A percentile compares a stretch with the other conserved stretches of the same genome.
Evolutionary conservation across 2,113 vertebrate genomes (phyloP).

Genomic region (Tursiops truncatus): DNA sequence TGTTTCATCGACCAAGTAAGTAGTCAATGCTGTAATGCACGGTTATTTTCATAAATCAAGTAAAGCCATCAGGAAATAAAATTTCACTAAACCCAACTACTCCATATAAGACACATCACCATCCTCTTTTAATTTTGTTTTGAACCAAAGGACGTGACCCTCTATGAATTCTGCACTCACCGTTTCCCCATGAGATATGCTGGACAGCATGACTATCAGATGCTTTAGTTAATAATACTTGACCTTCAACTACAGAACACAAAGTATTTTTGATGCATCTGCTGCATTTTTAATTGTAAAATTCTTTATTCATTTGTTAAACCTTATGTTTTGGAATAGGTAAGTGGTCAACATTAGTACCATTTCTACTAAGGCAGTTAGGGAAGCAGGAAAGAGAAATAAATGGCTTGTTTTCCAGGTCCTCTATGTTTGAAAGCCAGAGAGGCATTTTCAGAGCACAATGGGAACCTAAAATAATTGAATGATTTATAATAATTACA

Average conservation of each 20-base stretch:
- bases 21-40: background rate
- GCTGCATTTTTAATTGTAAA: background rate
- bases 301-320: background rate
- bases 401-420: background rate
- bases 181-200: background rate
- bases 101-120: background rate
- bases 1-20: background rate
- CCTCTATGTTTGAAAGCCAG: background rate
- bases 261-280: background rate
- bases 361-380: background rate
- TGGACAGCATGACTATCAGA: background rate
- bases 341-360: background rate
- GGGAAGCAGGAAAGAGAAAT: background rate
- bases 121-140: background rate
- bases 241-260: background rate
- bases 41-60: background rate
- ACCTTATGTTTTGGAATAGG: background rate
- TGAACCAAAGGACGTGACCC: background rate
- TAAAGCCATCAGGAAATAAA: conserved; percentile 10
- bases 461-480: conserved; percentile 19
- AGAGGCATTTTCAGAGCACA: background rate
- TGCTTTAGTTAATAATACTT: conserved; percentile 41
- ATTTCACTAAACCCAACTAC: background rate
- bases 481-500: conserved; percentile 37
- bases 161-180: background rate